Base-by-base conservation (phyloP, 2,888 invertebrate genomes). In the Drosophila parthenogenetica region DNA sequence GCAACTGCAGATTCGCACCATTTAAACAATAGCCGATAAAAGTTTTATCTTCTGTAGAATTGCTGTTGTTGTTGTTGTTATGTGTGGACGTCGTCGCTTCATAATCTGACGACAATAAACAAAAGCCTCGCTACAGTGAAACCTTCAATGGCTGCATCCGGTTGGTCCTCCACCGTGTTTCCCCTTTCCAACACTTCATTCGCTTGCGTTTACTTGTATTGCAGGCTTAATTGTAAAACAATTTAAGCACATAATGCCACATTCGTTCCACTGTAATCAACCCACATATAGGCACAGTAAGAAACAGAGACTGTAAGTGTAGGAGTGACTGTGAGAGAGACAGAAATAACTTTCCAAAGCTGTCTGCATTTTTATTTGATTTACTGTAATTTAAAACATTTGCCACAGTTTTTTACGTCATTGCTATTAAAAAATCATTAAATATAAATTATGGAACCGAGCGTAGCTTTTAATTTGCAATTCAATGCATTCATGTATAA, bases 41-140 rank as follows among this genome's bases (percentile, higher is more conserved):
- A 82, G 65, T 79, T 82, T 72, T 79, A 81, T 81, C 82, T 35
- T 54, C 19, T 35, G 43, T 62, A 49, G 40, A 69, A 57, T 45
- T 37, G 37, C 22, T 57, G 46, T 46, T 62, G 63, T 42, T 46
- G 42, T 46, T 43, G 54, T 54, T 39, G 65, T 58, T 57, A 45
- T 51, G 55, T 72, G 77, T 55, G 66, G 71, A 58, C 77, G 60
- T 63, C 63, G 70, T 64, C 73, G 70, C 66, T 71, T 77, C 53
- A 71, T 81, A 81, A 82, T 83, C 79, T 81, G 81, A 46, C 71
- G 77, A 79, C 83, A 83, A 81, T 79, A 74, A 83, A 81, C 81
- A 83, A 83, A 83, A 64, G 81, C 65, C 46, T 37, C 48, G 22
- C 19, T 14, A 49, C 58, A 40, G 42, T 54, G 17, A 58, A 69